Evolutionary conservation across 2,113 vertebrate species (phyloP).

Genomic region (Laticauda laticaudata): DNA sequence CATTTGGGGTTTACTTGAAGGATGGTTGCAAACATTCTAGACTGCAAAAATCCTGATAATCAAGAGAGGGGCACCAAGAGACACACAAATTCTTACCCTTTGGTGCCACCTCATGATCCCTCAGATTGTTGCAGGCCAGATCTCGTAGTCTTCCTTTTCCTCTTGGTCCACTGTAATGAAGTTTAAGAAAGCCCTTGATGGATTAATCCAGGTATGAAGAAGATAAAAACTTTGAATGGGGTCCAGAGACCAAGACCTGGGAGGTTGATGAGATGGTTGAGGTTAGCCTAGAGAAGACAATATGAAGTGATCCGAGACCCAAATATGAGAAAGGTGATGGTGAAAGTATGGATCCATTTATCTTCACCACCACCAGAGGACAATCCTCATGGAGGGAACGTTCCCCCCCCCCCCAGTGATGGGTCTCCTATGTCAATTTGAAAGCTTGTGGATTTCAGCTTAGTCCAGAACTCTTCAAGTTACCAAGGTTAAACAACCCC

Average conservation of each 20-base stretch:
- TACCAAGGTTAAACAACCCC: background rate
- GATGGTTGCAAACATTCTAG: background rate
- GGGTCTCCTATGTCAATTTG: background rate
- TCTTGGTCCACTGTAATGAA: background rate
- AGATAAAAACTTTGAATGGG: background rate
- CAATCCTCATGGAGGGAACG: background rate
- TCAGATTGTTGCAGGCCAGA: background rate
- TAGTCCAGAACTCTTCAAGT: background rate
- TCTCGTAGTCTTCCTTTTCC: background rate
- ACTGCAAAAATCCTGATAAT: background rate
- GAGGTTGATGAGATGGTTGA: background rate
- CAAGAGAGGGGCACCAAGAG: background rate
- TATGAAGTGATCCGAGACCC: background rate
- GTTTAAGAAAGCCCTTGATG: background rate
- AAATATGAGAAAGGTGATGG: background rate
- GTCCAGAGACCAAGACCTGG: background rate
- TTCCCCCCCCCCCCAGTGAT: background rate
- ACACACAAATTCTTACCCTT: background rate
- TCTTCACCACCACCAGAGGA: background rate
- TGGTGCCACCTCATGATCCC: background rate
- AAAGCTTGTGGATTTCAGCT: background rate
- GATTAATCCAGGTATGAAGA: background rate
- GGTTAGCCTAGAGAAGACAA: background rate
- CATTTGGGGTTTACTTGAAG: background rate
- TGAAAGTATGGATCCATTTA: background rate